A percentile compares a stretch with the other conserved stretches of the same genome.
Evolutionary conservation across 1,140 invertebrate species (phyloP).

Genomic region (Zaprionus tsacasi): DNA sequence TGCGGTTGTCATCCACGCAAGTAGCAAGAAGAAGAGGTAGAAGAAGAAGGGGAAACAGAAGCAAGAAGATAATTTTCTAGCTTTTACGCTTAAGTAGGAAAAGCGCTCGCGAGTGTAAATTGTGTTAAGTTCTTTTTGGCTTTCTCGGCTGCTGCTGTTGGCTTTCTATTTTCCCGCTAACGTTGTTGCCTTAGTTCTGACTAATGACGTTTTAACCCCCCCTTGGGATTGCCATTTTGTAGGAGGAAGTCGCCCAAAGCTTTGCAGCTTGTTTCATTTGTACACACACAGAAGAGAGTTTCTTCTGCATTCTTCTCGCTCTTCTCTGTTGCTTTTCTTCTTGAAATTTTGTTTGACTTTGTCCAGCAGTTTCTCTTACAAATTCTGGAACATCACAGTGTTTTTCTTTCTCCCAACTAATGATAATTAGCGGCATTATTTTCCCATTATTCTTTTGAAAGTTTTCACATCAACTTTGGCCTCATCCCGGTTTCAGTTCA

Average conservation of each 20-base stretch:
- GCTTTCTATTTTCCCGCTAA: constrained; percentile 68
- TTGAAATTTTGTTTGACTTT: constrained; percentile 17
- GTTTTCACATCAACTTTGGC: constrained; percentile 30
- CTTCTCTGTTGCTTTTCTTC: constrained; percentile 2
- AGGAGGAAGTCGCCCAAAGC: constrained; percentile 42
- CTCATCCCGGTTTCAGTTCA: constrained; percentile 42
- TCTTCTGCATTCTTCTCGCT: background rate
- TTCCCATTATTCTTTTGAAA: constrained; percentile 75
- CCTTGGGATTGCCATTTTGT: constrained; percentile 41
- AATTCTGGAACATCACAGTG: constrained; percentile 65
- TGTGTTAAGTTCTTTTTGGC: constrained; percentile 80
- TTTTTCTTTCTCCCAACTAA: constrained; percentile 43
- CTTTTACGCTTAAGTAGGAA: constrained; percentile 72
- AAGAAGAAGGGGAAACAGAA: no score
- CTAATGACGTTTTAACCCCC: constrained; percentile 68
- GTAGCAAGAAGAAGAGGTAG: background rate
- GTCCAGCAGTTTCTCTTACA: constrained; percentile 57
- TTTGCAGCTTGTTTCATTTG: constrained; percentile 36
- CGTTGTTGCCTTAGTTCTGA: constrained; percentile 53
- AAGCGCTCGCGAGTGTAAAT: constrained; percentile 79
- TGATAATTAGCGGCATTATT: constrained; percentile 80
- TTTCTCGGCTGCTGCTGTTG: constrained; percentile 56
- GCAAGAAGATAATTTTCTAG: constrained; percentile 57
- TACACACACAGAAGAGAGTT: background rate
- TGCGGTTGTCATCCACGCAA: constrained; percentile 65